phyloP scores from a whole-genome alignment of 2,797 vertebrate genomes.

The Sebastiscus albofasciatus region DNA sequence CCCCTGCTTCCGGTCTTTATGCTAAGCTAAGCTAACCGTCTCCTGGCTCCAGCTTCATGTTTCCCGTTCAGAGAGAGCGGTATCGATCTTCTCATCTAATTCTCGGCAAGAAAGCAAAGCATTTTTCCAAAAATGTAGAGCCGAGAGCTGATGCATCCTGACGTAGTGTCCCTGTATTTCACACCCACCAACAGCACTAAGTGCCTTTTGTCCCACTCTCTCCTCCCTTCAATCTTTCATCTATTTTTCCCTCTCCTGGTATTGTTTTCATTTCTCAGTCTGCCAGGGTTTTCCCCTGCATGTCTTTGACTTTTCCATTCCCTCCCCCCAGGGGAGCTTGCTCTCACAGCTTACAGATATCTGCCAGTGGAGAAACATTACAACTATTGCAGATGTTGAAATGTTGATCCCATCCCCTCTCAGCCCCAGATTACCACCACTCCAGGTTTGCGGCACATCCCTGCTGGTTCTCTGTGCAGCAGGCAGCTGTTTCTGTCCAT shows the following conservation, averaged over 20 bases:
- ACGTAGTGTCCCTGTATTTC: constrained; percentile 49
- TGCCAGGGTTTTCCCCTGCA: constrained; percentile 82
- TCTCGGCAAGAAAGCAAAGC: not conserved
- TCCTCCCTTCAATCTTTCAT: constrained; percentile 77
- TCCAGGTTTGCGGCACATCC: constrained; percentile 75
- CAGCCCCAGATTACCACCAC: constrained; percentile 77
- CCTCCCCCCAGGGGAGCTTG: constrained; percentile 68
- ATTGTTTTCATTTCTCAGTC: constrained; percentile 83
- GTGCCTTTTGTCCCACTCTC: constrained; percentile 65
- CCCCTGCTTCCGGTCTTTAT: not conserved
- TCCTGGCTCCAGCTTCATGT: not conserved
- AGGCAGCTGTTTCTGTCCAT: constrained; percentile 83
- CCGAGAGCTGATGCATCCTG: constrained; percentile 6
- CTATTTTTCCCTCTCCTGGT: constrained; percentile 73
- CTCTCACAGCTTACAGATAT: constrained; percentile 83
- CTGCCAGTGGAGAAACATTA: constrained; percentile 83
- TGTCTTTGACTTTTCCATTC: constrained; percentile 79
- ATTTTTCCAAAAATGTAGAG: not conserved
- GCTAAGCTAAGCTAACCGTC: not conserved
- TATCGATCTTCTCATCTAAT: not conserved
- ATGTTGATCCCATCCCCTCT: constrained; percentile 85
- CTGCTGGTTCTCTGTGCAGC: constrained; percentile 50
- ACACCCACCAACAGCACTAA: constrained; percentile 51
- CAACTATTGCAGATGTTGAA: constrained; percentile 88
- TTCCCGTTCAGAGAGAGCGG: not conserved